Evolutionary conservation across 2,113 vertebrate genomes (phyloP).

Genomic region (Vidua chalybeata): DNA sequence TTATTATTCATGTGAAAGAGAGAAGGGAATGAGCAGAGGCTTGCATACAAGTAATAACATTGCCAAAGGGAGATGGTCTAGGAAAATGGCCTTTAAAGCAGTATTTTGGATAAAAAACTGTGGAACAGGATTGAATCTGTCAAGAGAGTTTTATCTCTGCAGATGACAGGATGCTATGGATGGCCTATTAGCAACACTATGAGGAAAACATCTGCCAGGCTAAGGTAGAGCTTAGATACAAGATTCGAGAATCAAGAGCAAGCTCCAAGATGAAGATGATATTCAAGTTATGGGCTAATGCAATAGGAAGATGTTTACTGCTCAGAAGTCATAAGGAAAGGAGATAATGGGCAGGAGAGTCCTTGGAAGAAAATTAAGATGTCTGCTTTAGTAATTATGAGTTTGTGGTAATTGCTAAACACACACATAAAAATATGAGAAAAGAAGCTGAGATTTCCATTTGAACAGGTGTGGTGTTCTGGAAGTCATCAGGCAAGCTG

Average conservation of each 20-base stretch:
- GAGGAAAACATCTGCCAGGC: neutral
- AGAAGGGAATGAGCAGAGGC: neutral
- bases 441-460: neutral
- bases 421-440: neutral
- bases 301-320: neutral
- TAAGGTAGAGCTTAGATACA: neutral
- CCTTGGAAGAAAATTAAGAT: neutral
- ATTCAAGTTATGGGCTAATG: neutral
- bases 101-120: neutral
- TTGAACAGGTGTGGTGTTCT: neutral
- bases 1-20: neutral
- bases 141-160: conserved; percentile 39
- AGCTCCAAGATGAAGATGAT: neutral
- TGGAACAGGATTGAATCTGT: conserved; percentile 24
- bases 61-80: neutral
- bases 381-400: neutral
- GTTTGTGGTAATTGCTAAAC: neutral
- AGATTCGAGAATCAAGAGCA: neutral
- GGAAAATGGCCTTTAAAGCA: neutral
- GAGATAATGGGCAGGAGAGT: neutral
- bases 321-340: neutral
- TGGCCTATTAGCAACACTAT: neutral
- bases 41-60: neutral
- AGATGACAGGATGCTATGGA: neutral
- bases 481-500: neutral